A percentile compares a stretch with the other conserved stretches of the same genome.
These are phyloP conservation scores for Callospermophilus lateralis DNA, from an alignment of 2,113 vertebrate species.

Conservation along the genomic window DNA sequence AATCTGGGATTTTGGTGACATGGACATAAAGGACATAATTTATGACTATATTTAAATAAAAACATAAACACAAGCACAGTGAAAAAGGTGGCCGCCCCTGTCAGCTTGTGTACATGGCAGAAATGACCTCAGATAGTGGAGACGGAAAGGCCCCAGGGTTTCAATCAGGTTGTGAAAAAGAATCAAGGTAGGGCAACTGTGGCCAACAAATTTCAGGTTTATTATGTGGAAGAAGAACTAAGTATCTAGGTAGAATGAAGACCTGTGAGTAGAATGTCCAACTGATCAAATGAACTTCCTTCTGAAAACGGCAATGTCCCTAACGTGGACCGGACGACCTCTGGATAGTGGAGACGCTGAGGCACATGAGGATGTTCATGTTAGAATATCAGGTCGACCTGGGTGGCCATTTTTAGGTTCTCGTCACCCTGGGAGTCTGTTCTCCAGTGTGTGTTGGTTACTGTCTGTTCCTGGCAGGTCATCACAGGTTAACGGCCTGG, in stretches of 20 bases:
- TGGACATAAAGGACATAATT: background rate
- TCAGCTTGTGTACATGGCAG: background rate
- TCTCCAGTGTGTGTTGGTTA: background rate
- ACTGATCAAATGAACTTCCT: background rate
- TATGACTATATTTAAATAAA: slow-evolving; percentile 15
- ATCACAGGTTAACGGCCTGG: background rate
- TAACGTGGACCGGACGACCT: background rate
- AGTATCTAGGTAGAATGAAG: background rate
- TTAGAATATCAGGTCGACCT: background rate
- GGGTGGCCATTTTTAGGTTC: background rate
- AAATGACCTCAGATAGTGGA: background rate
- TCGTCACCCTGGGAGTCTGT: background rate
- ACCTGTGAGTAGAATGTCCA: slow-evolving; percentile 3
- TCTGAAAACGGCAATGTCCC: background rate
- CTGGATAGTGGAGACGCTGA: no score
- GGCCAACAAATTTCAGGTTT: background rate
- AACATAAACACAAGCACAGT: background rate
- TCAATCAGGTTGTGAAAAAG: background rate
- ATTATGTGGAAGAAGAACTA: background rate
- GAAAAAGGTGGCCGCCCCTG: background rate
- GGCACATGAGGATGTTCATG: background rate
- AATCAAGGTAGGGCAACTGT: background rate
- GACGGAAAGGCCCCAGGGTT: background rate
- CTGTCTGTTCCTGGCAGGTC: background rate
- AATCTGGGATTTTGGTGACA: background rate